A percentile compares a stretch with the other conserved stretches of the same genome.
phyloP scores from a whole-genome alignment of 2,797 vertebrate species.

The Vultur gryphus region DNA sequence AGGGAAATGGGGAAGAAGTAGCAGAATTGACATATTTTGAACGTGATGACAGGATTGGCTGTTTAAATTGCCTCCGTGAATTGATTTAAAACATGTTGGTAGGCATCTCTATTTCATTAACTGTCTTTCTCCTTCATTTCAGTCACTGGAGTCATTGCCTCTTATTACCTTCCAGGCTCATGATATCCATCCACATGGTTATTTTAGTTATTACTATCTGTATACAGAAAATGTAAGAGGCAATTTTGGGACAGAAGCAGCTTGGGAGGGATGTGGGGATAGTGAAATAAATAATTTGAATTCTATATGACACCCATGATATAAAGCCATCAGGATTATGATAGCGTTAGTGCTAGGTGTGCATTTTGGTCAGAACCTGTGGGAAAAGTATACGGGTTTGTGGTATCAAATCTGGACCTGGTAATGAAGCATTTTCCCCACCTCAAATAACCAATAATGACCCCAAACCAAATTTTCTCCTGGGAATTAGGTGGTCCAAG shows the following conservation, averaged over 20 bases:
- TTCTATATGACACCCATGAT: slow-evolving; percentile 25
- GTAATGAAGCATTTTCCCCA: background rate
- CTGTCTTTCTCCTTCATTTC: slow-evolving; percentile 69
- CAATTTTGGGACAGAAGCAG: slow-evolving; percentile 38
- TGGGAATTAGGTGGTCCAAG: background rate
- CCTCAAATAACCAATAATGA: background rate
- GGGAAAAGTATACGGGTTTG: accelerated
- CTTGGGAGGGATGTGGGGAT: background rate
- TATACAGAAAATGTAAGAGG: slow-evolving; percentile 43
- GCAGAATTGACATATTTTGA: slow-evolving; percentile 71
- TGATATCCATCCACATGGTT: slow-evolving; percentile 65
- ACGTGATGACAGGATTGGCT: slow-evolving; percentile 59
- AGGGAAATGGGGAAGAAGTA: slow-evolving; percentile 16
- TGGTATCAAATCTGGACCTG: background rate
- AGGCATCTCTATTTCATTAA: slow-evolving; percentile 74
- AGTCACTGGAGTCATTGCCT: slow-evolving; percentile 64
- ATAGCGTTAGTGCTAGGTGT: background rate
- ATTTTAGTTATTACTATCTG: slow-evolving; percentile 64
- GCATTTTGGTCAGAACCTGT: background rate
- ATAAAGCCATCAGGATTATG: slow-evolving; percentile 14
- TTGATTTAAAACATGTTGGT: slow-evolving; percentile 76
- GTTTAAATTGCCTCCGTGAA: slow-evolving; percentile 72
- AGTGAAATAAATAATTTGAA: slow-evolving; percentile 52
- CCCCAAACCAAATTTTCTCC: background rate
- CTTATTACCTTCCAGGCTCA: slow-evolving; percentile 67